Evolutionary conservation across 1,140 invertebrate genomes (phyloP).

Genomic region (Bombyx mandarina): DNA sequence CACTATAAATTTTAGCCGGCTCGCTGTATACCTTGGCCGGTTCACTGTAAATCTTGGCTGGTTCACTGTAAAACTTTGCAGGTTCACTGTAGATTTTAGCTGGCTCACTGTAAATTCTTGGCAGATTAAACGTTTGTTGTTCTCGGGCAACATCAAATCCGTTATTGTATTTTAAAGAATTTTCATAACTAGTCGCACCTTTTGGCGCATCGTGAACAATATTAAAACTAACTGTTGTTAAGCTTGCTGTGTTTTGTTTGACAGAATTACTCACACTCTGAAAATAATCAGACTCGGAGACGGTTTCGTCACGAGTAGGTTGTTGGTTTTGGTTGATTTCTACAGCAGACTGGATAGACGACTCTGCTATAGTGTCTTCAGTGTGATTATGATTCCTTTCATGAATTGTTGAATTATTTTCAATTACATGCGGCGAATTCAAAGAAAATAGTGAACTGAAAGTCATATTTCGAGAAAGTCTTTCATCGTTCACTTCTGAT

Average conservation of each 20-base stretch:
- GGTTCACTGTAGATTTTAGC: slow-evolving; percentile 76
- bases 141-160: slow-evolving; percentile 22
- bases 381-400: slow-evolving; percentile 19
- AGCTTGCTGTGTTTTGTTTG: slow-evolving; percentile 28
- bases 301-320: slow-evolving; percentile 25
- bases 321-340: slow-evolving; percentile 22
- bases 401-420: background rate
- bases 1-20: slow-evolving; percentile 76
- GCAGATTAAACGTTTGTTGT: slow-evolving; percentile 70
- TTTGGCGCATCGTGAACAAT: slow-evolving; percentile 55
- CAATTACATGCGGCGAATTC: background rate
- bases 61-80: slow-evolving; percentile 76
- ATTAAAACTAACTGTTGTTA: slow-evolving; percentile 60
- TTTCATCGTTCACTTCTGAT: slow-evolving; percentile 1
- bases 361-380: slow-evolving; percentile 39
- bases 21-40: slow-evolving; percentile 77
- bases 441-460: background rate
- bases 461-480: background rate
- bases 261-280: slow-evolving; percentile 5
- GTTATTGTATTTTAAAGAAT: no score
- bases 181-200: slow-evolving; percentile 32
- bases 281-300: slow-evolving; percentile 22
- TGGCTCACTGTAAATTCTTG: slow-evolving; percentile 75
- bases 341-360: slow-evolving; percentile 32
- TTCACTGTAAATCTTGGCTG: slow-evolving; percentile 76